Conservation (phyloP, 30 jellyfish, hydroid and myxozoan genomes). For the Aurelia aurita region DNA sequence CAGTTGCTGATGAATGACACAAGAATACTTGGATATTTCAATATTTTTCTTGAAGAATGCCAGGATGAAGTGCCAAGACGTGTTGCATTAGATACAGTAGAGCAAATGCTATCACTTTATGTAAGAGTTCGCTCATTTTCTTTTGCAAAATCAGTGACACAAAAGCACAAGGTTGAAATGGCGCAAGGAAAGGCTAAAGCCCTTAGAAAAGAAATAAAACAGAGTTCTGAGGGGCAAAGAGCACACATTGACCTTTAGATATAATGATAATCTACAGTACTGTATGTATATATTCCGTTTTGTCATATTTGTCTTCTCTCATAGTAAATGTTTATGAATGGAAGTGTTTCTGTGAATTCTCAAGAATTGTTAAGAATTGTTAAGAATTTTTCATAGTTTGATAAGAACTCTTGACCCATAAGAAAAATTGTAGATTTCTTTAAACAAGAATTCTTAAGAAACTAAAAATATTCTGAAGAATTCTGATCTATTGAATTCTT, state of each 20-base stretch:
- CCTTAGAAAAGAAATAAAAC: constrained; percentile 20
- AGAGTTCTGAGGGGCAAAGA: constrained; percentile 2
- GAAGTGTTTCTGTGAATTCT: too few species aligned
- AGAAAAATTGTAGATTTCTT: too few species aligned
- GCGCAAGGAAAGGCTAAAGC: constrained; percentile 23
- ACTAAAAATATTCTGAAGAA: too few species aligned
- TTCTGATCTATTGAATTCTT: too few species aligned
- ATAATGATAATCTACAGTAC: neutral
- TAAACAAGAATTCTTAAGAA: too few species aligned
- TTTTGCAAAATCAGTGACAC: constrained; percentile 17
- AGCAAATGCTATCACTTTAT: constrained; percentile 21
- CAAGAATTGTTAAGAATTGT: too few species aligned
- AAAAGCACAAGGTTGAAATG: constrained; percentile 8
- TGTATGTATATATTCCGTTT: too few species aligned
- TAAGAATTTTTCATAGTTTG: too few species aligned
- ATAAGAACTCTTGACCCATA: too few species aligned
- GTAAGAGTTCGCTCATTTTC: constrained; percentile 37
- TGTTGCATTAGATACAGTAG: constrained; percentile 19
- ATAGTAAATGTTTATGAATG: too few species aligned
- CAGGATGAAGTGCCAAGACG: constrained; percentile 1
- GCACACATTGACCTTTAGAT: neutral
- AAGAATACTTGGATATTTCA: constrained; percentile 1
- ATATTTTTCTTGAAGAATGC: constrained; percentile 7
- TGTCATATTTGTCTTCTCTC: too few species aligned
- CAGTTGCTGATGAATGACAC: neutral